Evolutionary conservation across 2,797 vertebrate genomes (phyloP).

Genomic region (Sitta carolinensis): DNA sequence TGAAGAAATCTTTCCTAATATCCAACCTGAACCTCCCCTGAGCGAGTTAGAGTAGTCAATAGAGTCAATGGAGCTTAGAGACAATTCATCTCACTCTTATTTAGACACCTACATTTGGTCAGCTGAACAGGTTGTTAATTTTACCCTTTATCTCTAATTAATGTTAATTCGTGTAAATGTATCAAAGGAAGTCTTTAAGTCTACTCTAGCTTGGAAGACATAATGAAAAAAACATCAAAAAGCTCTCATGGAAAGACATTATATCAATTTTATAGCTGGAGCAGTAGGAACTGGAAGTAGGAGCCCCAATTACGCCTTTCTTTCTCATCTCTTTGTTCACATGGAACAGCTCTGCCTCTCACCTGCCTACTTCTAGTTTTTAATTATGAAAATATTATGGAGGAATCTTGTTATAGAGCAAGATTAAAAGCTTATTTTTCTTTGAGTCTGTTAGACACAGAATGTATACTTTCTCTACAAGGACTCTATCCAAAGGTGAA

Average conservation of each 20-base stretch:
- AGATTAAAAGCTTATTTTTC: constrained; percentile 7
- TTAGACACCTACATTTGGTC: background rate
- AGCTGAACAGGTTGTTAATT: background rate
- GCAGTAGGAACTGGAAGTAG: constrained; percentile 4
- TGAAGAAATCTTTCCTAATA: background rate
- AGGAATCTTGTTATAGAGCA: constrained; percentile 3
- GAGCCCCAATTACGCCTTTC: background rate
- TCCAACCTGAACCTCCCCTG: background rate
- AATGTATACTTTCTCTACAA: background rate
- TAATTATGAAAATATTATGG: constrained; percentile 44
- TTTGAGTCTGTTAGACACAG: background rate
- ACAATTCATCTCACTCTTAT: background rate
- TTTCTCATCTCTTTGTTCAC: constrained; percentile 33
- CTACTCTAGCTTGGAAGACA: background rate
- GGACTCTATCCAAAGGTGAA: background rate
- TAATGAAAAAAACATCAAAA: background rate
- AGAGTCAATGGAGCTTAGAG: background rate
- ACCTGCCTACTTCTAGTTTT: constrained; percentile 29
- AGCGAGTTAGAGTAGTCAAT: background rate
- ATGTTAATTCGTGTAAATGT: background rate
- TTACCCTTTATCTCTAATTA: background rate
- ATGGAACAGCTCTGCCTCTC: constrained; percentile 34
- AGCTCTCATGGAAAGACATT: background rate
- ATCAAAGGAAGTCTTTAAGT: background rate
- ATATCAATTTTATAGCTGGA: background rate